Conservation (phyloP, 2,888 invertebrate species). For the Celastrina argiolus region DNA sequence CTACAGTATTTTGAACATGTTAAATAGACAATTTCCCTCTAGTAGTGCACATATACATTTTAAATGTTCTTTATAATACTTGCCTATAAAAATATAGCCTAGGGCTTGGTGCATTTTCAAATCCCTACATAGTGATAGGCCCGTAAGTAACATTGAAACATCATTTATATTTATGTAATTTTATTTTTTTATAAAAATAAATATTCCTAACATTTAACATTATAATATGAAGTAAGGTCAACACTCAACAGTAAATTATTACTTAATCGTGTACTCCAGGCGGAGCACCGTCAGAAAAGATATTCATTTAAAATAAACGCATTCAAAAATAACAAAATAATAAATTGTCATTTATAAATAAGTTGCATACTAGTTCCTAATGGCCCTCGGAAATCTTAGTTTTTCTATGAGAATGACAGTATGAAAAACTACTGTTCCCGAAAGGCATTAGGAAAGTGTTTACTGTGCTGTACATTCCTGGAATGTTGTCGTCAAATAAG, state of each 20-base stretch:
- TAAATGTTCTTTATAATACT: background rate
- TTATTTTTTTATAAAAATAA: conserved; percentile 19
- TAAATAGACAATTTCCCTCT: background rate
- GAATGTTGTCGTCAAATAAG: conserved; percentile 2
- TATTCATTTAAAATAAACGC: conserved; percentile 7
- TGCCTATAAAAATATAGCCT: conserved; percentile 16
- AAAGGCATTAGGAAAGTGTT: too few relatives aligned
- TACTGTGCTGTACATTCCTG: background rate
- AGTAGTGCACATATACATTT: background rate
- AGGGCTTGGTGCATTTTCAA: conserved; percentile 2
- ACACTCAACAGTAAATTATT: conserved; percentile 14
- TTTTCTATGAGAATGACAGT: too few relatives aligned
- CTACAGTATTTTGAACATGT: background rate
- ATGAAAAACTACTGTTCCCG: too few relatives aligned
- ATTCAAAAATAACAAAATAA: conserved; percentile 18
- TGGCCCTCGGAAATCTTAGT: too few relatives aligned
- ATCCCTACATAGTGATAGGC: conserved; percentile 2
- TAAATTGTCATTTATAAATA: conserved; percentile 17
- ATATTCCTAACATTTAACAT: conserved; percentile 17
- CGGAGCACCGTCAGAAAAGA: background rate
- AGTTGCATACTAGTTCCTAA: too few relatives aligned
- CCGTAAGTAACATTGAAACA: conserved; percentile 11
- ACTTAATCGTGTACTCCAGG: background rate
- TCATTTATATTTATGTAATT: conserved; percentile 8
- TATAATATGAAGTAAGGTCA: conserved; percentile 5